Conservation (phyloP, 2,113 vertebrate genomes). For the Ptyas mucosa region DNA sequence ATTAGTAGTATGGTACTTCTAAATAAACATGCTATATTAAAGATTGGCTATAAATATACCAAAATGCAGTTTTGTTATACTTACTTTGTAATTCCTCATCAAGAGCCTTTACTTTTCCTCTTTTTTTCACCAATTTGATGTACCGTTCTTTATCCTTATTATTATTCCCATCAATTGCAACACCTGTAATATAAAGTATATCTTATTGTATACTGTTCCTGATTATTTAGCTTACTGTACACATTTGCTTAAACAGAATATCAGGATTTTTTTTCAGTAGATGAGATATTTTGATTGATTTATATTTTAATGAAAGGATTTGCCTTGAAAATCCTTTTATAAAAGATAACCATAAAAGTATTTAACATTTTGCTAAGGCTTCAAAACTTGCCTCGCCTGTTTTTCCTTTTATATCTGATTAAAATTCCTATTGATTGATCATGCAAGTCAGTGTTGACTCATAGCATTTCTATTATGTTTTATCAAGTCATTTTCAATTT, state of each 20-base stretch:
- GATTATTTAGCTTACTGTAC: not conserved
- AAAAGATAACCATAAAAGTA: not conserved
- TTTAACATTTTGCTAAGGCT: not conserved
- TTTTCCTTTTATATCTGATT: not conserved
- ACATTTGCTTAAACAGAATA: not conserved
- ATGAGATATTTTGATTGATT: not conserved
- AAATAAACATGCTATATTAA: not conserved
- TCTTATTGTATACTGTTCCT: not conserved
- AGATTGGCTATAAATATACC: constrained; percentile 5
- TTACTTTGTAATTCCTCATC: constrained; percentile 90
- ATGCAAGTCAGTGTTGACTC: too few relatives aligned
- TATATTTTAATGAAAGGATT: not conserved
- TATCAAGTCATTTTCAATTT: not conserved
- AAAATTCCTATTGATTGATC: not conserved
- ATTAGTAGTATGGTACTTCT: too few relatives aligned
- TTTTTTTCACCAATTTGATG: constrained; percentile 89
- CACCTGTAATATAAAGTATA: constrained; percentile 66
- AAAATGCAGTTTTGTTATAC: constrained; percentile 59
- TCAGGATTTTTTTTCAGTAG: not conserved
- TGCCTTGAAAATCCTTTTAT: not conserved
- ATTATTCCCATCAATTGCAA: constrained; percentile 87
- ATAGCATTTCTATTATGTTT: not conserved
- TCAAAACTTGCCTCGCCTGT: not conserved
- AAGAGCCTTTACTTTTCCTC: constrained; percentile 90
- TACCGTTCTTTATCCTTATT: constrained; percentile 73